Evolutionary conservation across 2,113 vertebrate species (phyloP), one percentile per base, ranked within the genome.

Genomic region (Phasianus colchicus): DNA sequence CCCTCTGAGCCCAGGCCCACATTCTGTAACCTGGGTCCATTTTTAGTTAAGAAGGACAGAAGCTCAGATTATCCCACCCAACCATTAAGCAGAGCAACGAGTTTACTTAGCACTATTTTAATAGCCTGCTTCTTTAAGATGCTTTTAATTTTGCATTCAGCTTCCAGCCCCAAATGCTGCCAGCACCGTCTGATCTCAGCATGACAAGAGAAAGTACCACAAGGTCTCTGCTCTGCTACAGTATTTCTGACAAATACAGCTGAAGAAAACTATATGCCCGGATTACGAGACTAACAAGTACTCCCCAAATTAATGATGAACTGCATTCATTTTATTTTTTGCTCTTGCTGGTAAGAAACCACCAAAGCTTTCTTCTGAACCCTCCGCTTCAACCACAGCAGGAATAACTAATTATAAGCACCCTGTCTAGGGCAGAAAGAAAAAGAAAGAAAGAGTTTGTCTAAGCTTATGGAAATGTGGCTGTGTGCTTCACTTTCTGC

Each of bases 381-480:
- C 54, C 63, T 65, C 83, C 0, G 1, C 94, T 75, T 90, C 90
- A 92, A 6, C 75, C 85, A 30, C 82, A 86, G 91, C 88, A 87
- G 92, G 89, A 90, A 75, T 64, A 57, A 66, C 79, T 95, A 95
- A 96, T 96, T 96, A 94, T 50, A 87, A 93, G 80, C 81, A 92
- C 77, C 64, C 67, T 89, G 75, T 93, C 86, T 90, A 45, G 80
- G 65, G 30, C 5, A 84, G 58, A 88, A 87, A 89, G 75, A 47
- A 74, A 88, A 89, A 90, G 74, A 83, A 92, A 91, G 76, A 78
- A 83, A 72, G 8, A 93, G 71, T 92, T 93, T 83, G 86, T 78
- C 71, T 92, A 86, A 88, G 90, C 90, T 91, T 95, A 95, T 92
- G 91, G 93, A 97, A 95, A 97, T 88, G 90, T 42, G 32, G 83